These are phyloP conservation scores for Baccha elongata DNA, from an alignment of 2,888 invertebrate species.

Conservation along the genomic window DNA sequence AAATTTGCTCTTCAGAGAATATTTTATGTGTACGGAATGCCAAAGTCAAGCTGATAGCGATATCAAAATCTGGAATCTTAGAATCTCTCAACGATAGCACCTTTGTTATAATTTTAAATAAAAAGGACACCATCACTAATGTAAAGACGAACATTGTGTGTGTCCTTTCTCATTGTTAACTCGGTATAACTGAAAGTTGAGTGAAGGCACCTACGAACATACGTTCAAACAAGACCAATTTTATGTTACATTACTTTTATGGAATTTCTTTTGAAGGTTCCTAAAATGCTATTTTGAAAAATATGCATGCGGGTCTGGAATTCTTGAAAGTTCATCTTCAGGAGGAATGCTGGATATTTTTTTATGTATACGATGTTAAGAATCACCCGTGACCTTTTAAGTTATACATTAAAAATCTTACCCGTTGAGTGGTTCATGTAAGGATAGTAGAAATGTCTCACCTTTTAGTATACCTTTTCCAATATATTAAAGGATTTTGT, in stretches of 20 bases:
- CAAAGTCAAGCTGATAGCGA: constrained; percentile 53
- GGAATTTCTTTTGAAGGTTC: constrained; percentile 64
- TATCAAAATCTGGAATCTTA: constrained; percentile 42
- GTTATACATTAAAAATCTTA: too few species aligned
- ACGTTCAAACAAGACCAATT: constrained; percentile 55
- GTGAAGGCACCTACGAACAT: background rate
- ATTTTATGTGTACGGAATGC: constrained; percentile 44
- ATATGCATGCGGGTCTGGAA: constrained; percentile 50
- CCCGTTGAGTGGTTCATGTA: too few species aligned
- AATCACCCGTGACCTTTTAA: constrained; percentile 4
- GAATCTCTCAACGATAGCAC: constrained; percentile 21
- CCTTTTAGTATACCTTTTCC: too few species aligned
- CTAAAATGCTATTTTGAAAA: constrained; percentile 24
- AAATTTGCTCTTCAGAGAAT: constrained; percentile 36
- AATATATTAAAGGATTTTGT: too few species aligned
- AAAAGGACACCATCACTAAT: constrained; percentile 13
- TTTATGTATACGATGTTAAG: background rate
- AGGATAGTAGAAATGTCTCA: too few species aligned
- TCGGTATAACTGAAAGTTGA: background rate
- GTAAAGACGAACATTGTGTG: constrained; percentile 20
- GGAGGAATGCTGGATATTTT: constrained; percentile 14
- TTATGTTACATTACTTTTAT: constrained; percentile 56
- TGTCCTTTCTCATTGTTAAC: constrained; percentile 1
- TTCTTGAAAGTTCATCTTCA: constrained; percentile 30
- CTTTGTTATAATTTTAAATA: constrained; percentile 10